A percentile compares a stretch with the other conserved stretches of the same genome.
Evolutionary conservation across 1,140 invertebrate species (phyloP).

Genomic region (Marisa cornuarietis): DNA sequence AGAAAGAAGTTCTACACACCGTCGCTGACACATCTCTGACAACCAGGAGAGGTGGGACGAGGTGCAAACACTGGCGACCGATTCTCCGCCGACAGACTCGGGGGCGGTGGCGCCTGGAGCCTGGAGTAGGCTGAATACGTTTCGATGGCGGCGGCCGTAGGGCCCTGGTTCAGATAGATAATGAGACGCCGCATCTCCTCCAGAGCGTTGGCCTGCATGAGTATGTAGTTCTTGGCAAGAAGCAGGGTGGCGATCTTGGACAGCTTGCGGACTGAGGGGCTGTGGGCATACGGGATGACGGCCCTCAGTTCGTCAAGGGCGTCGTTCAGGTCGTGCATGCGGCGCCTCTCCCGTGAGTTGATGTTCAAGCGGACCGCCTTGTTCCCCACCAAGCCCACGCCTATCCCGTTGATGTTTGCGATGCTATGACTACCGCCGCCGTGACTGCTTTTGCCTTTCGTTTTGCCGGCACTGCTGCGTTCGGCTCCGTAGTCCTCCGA

Average conservation of each 20-base stretch:
- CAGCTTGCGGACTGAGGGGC: conserved; percentile 95
- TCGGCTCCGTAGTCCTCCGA: not conserved
- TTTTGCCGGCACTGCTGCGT: conserved; percentile 19
- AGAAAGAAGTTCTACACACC: conserved; percentile 1
- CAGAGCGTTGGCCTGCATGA: conserved; percentile 84
- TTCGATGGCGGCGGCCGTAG: conserved; percentile 37
- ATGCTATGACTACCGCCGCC: not conserved
- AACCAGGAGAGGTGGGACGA: conserved; percentile 25
- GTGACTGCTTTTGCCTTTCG: conserved; percentile 1
- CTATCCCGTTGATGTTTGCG: not conserved
- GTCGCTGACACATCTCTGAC: conserved; percentile 24
- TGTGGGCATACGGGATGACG: conserved; percentile 79
- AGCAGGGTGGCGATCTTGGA: conserved; percentile 98
- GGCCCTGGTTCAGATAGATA: conserved; percentile 52
- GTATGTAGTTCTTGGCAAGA: conserved; percentile 98
- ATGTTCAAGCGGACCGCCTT: conserved; percentile 53
- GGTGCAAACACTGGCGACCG: conserved; percentile 23
- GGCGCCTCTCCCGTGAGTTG: conserved; percentile 64
- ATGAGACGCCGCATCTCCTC: conserved; percentile 64
- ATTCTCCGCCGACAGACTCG: conserved; percentile 21
- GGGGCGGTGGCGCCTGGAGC: conserved; percentile 22
- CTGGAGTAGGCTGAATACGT: conserved; percentile 41
- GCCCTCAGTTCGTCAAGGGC: conserved; percentile 64
- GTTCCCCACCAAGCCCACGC: conserved; percentile 12
- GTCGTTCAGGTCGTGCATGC: conserved; percentile 67